Percentiles rank a stretch among this genome's conserved stretches.
Evolutionary conservation across 2,113 vertebrate species (phyloP).

Genomic region (Perccottus glenii): DNA sequence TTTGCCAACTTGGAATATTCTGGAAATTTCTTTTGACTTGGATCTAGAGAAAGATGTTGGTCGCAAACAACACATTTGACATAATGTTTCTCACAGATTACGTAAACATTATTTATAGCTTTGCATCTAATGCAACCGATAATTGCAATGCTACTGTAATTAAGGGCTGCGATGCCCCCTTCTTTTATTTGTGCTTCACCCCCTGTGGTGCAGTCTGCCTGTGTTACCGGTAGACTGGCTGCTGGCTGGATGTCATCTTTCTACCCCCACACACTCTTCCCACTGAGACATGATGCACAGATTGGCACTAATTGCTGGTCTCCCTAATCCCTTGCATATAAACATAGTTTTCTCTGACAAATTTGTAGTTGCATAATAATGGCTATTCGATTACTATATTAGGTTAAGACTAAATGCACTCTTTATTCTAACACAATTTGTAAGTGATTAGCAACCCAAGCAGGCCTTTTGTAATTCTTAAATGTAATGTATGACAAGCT

Average conservation of each 20-base stretch:
- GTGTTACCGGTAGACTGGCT: slow-evolving; percentile 24
- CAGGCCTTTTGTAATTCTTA: background rate
- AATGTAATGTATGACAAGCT: background rate
- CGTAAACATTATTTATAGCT: background rate
- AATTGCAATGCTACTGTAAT: slow-evolving; percentile 15
- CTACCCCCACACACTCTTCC: slow-evolving; percentile 38
- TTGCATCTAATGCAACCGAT: background rate
- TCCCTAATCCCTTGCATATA: slow-evolving; percentile 8
- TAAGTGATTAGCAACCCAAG: background rate
- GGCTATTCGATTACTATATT: background rate
- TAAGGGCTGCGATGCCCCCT: slow-evolving; percentile 4
- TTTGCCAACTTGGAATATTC: too few species aligned
- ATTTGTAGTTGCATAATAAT: slow-evolving; percentile 15
- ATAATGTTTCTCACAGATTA: too few species aligned
- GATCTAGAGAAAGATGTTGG: too few species aligned
- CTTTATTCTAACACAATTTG: background rate
- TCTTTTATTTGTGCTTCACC: slow-evolving; percentile 14
- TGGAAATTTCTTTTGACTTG: too few species aligned
- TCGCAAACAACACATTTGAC: too few species aligned
- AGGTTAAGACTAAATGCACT: slow-evolving; percentile 8
- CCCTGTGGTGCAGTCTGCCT: slow-evolving; percentile 23
- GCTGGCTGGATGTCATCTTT: slow-evolving; percentile 49
- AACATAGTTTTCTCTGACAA: slow-evolving; percentile 5
- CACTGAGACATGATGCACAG: slow-evolving; percentile 49
- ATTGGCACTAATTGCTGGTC: slow-evolving; percentile 56